A percentile compares a stretch with the other conserved stretches of the same genome.
These are phyloP conservation scores for Epistrophe eligans DNA, from an alignment of 2,888 invertebrate genomes.

Conservation along the genomic window DNA sequence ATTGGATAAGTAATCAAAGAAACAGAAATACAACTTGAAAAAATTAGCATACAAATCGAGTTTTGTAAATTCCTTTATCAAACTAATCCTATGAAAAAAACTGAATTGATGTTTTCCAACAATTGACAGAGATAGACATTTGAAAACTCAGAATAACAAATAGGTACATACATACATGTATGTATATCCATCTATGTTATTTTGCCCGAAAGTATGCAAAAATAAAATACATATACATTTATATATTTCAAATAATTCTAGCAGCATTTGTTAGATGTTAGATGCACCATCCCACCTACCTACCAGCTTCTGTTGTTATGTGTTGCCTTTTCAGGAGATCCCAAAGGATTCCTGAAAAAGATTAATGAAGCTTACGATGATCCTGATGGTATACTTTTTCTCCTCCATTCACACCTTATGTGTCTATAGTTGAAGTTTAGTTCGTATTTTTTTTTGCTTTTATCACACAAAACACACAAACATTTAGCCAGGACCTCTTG, in stretches of 20 bases:
- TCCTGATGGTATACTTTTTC: constrained; percentile 20
- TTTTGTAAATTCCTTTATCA: constrained; percentile 34
- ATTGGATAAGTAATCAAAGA: constrained; percentile 39
- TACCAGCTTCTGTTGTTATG: neutral
- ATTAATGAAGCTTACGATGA: constrained; percentile 46
- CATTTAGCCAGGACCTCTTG: neutral
- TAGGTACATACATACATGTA: too few species aligned
- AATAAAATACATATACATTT: neutral
- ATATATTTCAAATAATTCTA: neutral
- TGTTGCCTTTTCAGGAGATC: constrained; percentile 15
- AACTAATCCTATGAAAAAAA: neutral
- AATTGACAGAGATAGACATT: neutral
- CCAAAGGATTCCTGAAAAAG: constrained; percentile 37
- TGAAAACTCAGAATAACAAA: neutral
- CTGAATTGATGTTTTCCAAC: neutral
- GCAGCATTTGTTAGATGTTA: neutral
- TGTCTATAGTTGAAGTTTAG: constrained; percentile 2
- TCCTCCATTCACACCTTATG: constrained; percentile 26
- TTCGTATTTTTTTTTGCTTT: neutral
- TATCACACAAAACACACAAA: neutral
- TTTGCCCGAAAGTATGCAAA: constrained; percentile 4
- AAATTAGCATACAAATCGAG: constrained; percentile 68
- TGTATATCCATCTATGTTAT: too few species aligned
- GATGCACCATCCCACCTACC: neutral
- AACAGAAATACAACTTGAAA: neutral